Percentiles rank a stretch among this genome's conserved stretches.
Evolutionary conservation across 1,140 invertebrate genomes (phyloP).

Genomic region (Panagrolaimus sp.): DNA sequence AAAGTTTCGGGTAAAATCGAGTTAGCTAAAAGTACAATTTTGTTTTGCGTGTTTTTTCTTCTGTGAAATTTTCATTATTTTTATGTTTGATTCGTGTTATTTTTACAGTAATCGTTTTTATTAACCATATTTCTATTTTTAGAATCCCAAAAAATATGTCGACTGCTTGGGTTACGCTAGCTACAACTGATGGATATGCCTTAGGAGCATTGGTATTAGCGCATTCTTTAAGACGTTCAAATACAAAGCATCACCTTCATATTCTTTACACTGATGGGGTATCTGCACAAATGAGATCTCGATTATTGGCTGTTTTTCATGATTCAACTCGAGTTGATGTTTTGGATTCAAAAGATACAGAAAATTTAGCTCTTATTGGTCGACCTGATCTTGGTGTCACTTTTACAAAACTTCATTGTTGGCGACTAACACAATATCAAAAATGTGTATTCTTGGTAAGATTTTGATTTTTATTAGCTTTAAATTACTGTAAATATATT

Average conservation of each 20-base stretch:
- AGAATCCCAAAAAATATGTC: constrained; percentile 38
- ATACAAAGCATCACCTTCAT: constrained; percentile 72
- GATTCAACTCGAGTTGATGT: constrained; percentile 79
- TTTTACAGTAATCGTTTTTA: too few relatives aligned
- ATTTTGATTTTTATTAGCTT: too few relatives aligned
- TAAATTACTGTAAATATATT: too few relatives aligned
- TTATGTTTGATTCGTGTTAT: too few relatives aligned
- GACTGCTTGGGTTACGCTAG: constrained; percentile 82
- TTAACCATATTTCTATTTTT: too few relatives aligned
- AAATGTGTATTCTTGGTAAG: constrained; percentile 65
- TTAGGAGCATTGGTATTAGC: constrained; percentile 83
- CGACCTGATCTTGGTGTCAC: constrained; percentile 87
- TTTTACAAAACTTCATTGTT: constrained; percentile 91
- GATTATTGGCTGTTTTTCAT: constrained; percentile 72
- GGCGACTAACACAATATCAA: constrained; percentile 80
- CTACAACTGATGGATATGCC: constrained; percentile 87
- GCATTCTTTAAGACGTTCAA: constrained; percentile 73
- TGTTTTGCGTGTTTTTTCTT: too few relatives aligned
- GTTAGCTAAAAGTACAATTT: too few relatives aligned
- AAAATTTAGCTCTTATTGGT: constrained; percentile 76
- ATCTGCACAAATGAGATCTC: constrained; percentile 72
- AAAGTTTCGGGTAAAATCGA: too few relatives aligned
- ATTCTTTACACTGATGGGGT: constrained; percentile 80
- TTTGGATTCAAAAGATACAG: constrained; percentile 79
- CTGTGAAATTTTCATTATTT: too few relatives aligned